Evolutionary conservation across 1,140 invertebrate species (phyloP).

Genomic region (Eubasilissa regina): DNA sequence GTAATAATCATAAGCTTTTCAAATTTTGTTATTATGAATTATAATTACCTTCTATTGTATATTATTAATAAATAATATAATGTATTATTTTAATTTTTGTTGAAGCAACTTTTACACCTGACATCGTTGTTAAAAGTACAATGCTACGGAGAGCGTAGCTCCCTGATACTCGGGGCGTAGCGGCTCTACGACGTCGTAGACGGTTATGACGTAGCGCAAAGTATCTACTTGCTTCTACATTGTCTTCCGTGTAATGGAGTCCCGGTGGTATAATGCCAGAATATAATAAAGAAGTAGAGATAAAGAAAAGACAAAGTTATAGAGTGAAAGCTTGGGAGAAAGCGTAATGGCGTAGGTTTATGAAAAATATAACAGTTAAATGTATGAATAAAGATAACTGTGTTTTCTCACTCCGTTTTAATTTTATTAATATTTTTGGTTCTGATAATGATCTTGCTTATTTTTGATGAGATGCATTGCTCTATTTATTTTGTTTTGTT

Average conservation of each 20-base stretch:
- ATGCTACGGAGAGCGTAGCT: no score
- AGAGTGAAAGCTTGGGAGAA: conserved; percentile 49
- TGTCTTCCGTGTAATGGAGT: conserved; percentile 53
- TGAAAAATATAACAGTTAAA: conserved; percentile 26
- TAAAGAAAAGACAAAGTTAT: conserved; percentile 54
- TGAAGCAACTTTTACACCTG: no score
- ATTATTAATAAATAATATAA: no score
- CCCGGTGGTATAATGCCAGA: conserved; percentile 46
- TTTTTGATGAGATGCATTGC: no score
- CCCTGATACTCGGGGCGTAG: conserved; percentile 27
- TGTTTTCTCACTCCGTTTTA: conserved; percentile 25
- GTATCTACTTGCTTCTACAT: conserved; percentile 37
- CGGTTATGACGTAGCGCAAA: conserved; percentile 52
- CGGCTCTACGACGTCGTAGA: conserved; percentile 53
- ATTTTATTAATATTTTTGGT: no score
- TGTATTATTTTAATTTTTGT: no score
- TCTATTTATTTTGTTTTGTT: no score
- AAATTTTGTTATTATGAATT: no score
- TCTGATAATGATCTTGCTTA: no score
- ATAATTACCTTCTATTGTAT: no score
- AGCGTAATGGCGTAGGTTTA: conserved; percentile 34
- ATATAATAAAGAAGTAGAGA: conserved; percentile 50
- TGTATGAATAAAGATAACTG: conserved; percentile 28
- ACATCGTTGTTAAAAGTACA: no score
- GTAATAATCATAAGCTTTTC: no score